phyloP scores from a whole-genome alignment of 2,888 invertebrate genomes.

The Anthophora plumipes region DNA sequence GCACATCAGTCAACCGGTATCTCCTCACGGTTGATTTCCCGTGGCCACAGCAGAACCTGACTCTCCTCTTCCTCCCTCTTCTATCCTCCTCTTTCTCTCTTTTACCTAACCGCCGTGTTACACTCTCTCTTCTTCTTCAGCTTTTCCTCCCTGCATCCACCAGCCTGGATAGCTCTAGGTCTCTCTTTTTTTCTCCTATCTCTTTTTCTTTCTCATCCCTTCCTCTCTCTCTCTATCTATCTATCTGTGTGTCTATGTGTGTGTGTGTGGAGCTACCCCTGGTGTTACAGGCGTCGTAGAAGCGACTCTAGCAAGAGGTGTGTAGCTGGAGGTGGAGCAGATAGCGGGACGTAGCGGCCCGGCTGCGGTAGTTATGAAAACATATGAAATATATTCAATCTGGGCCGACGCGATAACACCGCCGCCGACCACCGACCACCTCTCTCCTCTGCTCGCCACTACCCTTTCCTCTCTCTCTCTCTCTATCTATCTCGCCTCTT shows the following conservation, averaged over 20 bases:
- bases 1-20: conserved; percentile 85
- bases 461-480: conserved; percentile 41
- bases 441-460: conserved; percentile 9
- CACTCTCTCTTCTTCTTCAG: conserved; percentile 27
- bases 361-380: conserved; percentile 75
- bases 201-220: conserved; percentile 23
- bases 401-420: conserved; percentile 81
- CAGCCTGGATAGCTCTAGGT: background rate
- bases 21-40: conserved; percentile 85
- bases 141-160: conserved; percentile 5
- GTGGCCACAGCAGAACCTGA: conserved; percentile 81
- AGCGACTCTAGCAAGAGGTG: conserved; percentile 53
- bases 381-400: conserved; percentile 85
- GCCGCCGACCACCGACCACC: conserved; percentile 67
- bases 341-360: conserved; percentile 72
- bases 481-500: too few relatives aligned
- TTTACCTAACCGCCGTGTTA: background rate
- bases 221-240: conserved; percentile 19
- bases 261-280: background rate
- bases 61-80: conserved; percentile 58
- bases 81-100: conserved; percentile 13
- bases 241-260: conserved; percentile 24
- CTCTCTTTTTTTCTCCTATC: conserved; percentile 20
- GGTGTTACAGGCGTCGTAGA: conserved; percentile 20
- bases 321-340: conserved; percentile 62